Base-by-base conservation (phyloP, 2,797 vertebrate genomes). In the Scolopax rusticola region DNA sequence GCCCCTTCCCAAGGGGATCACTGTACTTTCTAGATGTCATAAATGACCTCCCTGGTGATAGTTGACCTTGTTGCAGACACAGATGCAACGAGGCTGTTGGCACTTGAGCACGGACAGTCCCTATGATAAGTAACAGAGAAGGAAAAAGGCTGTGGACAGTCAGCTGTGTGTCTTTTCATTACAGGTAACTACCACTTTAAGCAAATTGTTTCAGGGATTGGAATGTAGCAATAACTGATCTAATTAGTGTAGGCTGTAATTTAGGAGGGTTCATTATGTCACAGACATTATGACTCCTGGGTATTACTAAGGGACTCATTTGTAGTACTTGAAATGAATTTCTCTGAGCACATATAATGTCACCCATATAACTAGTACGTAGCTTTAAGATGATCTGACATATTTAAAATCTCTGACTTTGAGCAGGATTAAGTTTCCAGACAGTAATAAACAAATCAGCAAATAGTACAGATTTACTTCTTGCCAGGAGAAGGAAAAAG, bases 201-300 rank as follows among this genome's bases (percentile, higher is more conserved):
- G 97, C 97, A 98, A 98, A 98, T 98, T 95, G 97, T 98, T 96
- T 85, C 97, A 96, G 97, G 97, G 97, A 51, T 36, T 96, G 97
- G 98, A 98, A 98, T 97, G 98, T 61, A 96, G 97, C 98, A 98
- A 97, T 98, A 98, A 98, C 97, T 94, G 96, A 98, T 97, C 98
- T 98, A 98, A 98, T 98, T 98, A 98, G 97, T n/a, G 96, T 79
- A 97, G 97, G 97, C 95, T 98, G 98, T 98, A 98, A 98, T 98
- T 98, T 98, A 98, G 98, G 96, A 98, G 98, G 96, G 97, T 97
- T 98, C 97, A 96, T 98, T 97, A 95, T 98, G 97, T 97, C 98
- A 98, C 96, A 98, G 97, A 96, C 97, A 69, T 98, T 95, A 97
- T 97, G 98, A 98, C 98, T 98, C 97, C 97, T 96, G 97, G 93